Base-by-base conservation (phyloP, 2,797 vertebrate species). In the Onychomys torridus region DNA sequence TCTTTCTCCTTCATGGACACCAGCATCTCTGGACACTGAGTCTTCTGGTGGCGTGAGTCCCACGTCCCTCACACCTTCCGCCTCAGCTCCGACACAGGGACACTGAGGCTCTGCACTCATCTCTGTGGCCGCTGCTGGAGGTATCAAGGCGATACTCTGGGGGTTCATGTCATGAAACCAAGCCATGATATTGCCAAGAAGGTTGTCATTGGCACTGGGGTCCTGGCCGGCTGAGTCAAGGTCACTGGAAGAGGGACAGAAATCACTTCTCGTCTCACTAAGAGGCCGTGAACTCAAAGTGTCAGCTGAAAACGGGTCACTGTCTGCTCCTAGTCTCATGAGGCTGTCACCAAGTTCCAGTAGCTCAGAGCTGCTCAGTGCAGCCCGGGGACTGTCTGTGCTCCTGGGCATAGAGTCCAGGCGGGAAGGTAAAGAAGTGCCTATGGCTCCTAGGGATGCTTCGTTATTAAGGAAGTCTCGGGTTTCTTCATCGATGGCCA, bases 101-200 rank as follows among this genome's bases (percentile, higher is more conserved):
- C 97, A 97, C 96, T 97, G 98, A 90, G 97, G 97, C 57, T 99
- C 99, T 11, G 98, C 98, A 96, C 98, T 98, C 0, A 96, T 91
- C 97, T 99, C 99, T 11, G 99, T 98, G 97, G 99, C 98, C 65
- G 97, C 98, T 55, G 98, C 98, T 49, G 99, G 99, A 89, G 99
- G 99, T 78, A 99, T 99, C 97, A 99, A 98, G 95, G 99, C 99
- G 97, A 99, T 99, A 90, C 99, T 99, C 98, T 99, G 99, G 79
- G 99, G 99, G 98, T 99, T 99, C 99, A 99, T 99, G 98, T 99
- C 99, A 85, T 99, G 99, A 98, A 99, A 99, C 99, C 99, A 99
- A 93, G 99, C 99, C 99, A 99, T 99, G 97, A 99, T 99, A 98
- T 99, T 99, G 96, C 99, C 99, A 90, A 99, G 99, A 49, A 99